Evolutionary conservation across 2,113 vertebrate genomes (phyloP), one percentile per base, ranked within the genome.

Genomic region (Coracopsis vasa): DNA sequence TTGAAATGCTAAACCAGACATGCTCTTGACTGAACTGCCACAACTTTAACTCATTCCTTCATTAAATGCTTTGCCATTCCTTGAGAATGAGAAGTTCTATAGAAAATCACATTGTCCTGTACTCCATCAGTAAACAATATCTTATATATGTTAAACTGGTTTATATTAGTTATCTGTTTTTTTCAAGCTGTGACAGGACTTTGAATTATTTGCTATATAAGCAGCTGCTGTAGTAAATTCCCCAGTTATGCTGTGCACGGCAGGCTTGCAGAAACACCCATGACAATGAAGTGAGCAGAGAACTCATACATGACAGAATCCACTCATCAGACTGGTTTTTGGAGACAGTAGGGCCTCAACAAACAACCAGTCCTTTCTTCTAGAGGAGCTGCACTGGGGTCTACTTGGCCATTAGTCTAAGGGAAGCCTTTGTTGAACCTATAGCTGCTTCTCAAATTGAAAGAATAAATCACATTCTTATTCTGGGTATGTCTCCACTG

Each of bases 331-430:
- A 92, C 91, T 84, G 80, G 41, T 7, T 91, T 94, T 88, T 51
- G 94, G 86, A 80, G 92, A 96, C 73, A n/a, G 95, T 94, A 89
- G 83, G 86, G 94, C 86, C 90, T 94, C 92, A 90, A 96, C 95
- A 96, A 97, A 96, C 94, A 95, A 96, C n/a, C n/a, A n/a, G n/a
- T 92, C 94, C 92, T 96, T 97, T 97, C 95, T 96, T 97, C 90
- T 96, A 96, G 82, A 86, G 72, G 23, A 86, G 60, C 88, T 80
- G 75, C 75, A 72, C 83, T 93, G 94, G 75, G 95, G 95, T 77
- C 95, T 96, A 81, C 82, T 92, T 86, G 86, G 96, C 95, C 95
- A 91, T 95, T 93, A 93, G 95, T 95, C 92, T 97, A 83, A 97
- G 92, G 86, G 75, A 81, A 93, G 94, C 88, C 92, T 97, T 96